phyloP scores from a whole-genome alignment of 2,797 vertebrate species.

The Centroberyx gerrardi region DNA sequence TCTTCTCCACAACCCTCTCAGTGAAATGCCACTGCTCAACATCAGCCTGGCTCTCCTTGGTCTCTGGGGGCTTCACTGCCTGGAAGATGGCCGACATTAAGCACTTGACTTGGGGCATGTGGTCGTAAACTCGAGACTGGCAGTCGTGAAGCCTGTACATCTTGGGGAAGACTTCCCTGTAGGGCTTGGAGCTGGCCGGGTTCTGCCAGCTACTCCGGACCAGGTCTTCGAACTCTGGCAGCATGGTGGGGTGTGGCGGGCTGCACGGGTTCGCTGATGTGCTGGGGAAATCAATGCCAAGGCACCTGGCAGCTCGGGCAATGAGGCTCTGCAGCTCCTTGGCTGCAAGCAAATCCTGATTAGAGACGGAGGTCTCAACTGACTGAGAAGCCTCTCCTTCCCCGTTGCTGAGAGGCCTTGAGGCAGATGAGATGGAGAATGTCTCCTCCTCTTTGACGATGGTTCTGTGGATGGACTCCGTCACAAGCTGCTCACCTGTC shows the following conservation, averaged over 20 bases:
- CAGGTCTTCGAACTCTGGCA: conserved; percentile 44
- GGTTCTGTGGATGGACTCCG: background rate
- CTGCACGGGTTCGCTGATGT: conserved; percentile 1
- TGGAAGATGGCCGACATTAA: too few relatives aligned
- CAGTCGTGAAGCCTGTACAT: too few relatives aligned
- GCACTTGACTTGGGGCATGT: too few relatives aligned
- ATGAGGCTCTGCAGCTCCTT: conserved; percentile 60
- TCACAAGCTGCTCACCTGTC: background rate
- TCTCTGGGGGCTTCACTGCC: conserved; percentile 9
- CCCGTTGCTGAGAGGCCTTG: conserved; percentile 9
- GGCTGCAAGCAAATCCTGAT: conserved; percentile 49
- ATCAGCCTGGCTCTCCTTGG: conserved; percentile 13
- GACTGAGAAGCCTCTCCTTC: conserved; percentile 34
- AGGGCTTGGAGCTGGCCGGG: too few relatives aligned
- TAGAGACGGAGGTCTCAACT: conserved; percentile 19
- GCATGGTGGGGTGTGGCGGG: conserved; percentile 50
- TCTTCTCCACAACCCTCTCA: too few relatives aligned
- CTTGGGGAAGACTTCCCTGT: too few relatives aligned
- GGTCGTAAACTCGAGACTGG: too few relatives aligned
- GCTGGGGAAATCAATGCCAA: conserved; percentile 32
- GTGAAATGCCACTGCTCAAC: conserved; percentile 50
- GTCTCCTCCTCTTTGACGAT: conserved; percentile 60
- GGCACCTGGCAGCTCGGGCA: conserved; percentile 52
- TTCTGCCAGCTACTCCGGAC: too few relatives aligned
- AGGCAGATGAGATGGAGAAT: conserved; percentile 21